Conservation (phyloP, 1,140 invertebrate species). For the Daktulosphaira vitifoliae region DNA sequence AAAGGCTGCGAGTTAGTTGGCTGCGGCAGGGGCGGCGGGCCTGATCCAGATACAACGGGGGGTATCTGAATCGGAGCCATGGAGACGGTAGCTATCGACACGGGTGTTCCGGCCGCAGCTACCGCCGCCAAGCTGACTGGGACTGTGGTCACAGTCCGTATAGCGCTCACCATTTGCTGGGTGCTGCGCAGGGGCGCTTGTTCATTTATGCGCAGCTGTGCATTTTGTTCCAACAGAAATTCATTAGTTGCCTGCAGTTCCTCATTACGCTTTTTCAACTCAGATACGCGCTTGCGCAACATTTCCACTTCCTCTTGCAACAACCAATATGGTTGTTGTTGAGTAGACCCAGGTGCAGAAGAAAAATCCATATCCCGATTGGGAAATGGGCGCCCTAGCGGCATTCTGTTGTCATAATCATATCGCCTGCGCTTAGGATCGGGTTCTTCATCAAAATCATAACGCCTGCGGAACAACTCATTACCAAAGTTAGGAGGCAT, state of each 20-base stretch:
- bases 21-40: slow-evolving; percentile 43
- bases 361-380: slow-evolving; percentile 29
- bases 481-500: slow-evolving; percentile 32
- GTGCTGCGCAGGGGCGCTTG: slow-evolving; percentile 38
- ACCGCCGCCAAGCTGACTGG: slow-evolving; percentile 54
- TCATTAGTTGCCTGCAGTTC: slow-evolving; percentile 66
- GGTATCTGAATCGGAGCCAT: slow-evolving; percentile 51
- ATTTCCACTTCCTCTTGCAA: slow-evolving; percentile 56
- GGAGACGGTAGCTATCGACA: slow-evolving; percentile 51
- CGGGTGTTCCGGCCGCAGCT: slow-evolving; percentile 44
- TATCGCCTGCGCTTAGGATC: slow-evolving; percentile 24
- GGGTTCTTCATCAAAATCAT: slow-evolving; percentile 23
- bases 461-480: slow-evolving; percentile 28
- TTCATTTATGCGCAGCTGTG: slow-evolving; percentile 59
- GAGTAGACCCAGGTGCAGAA: slow-evolving; percentile 15
- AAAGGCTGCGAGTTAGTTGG: slow-evolving; percentile 48
- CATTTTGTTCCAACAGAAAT: slow-evolving; percentile 72
- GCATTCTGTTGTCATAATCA: slow-evolving; percentile 24
- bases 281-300: slow-evolving; percentile 61
- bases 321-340: slow-evolving; percentile 27
- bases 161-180: slow-evolving; percentile 49
- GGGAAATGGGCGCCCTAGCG: slow-evolving; percentile 23
- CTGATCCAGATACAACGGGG: slow-evolving; percentile 48
- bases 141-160: slow-evolving; percentile 56
- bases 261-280: slow-evolving; percentile 58